phyloP scores from a whole-genome alignment of 2,797 vertebrate genomes.

The Danio tinwini region DNA sequence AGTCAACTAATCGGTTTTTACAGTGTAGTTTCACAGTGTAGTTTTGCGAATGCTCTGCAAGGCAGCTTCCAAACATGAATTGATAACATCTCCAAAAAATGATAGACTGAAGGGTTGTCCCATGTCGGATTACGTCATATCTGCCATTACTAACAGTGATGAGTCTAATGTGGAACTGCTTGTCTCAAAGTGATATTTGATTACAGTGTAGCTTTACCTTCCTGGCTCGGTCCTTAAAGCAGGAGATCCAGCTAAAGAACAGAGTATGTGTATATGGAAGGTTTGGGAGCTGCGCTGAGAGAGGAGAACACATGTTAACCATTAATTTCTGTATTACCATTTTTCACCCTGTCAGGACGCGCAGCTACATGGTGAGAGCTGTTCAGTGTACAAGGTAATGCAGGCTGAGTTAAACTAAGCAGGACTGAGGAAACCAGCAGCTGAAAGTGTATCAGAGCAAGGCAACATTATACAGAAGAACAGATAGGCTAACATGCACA shows the following conservation, averaged over 20 bases:
- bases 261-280: conserved; percentile 66
- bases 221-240: conserved; percentile 55
- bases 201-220: conserved; percentile 63
- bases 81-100: conserved; percentile 12
- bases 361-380: conserved; percentile 78
- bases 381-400: conserved; percentile 87
- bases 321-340: conserved; percentile 91
- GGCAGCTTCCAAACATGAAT: too few species aligned
- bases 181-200: conserved; percentile 63
- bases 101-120: conserved; percentile 10
- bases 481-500: conserved; percentile 1
- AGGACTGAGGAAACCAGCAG: conserved; percentile 80
- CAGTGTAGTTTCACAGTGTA: too few species aligned
- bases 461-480: background rate
- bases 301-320: conserved; percentile 86
- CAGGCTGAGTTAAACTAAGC: conserved; percentile 82
- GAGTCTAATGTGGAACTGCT: conserved; percentile 49
- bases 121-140: conserved; percentile 33
- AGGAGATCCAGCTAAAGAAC: conserved; percentile 59
- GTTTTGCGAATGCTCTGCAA: too few species aligned
- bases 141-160: conserved; percentile 28
- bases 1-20: too few species aligned
- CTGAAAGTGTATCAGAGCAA: conserved; percentile 14
- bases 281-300: conserved; percentile 59
- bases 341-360: conserved; percentile 90